Evolutionary conservation across 2,113 vertebrate genomes (phyloP).

Genomic region (Anoura caudifer): DNA sequence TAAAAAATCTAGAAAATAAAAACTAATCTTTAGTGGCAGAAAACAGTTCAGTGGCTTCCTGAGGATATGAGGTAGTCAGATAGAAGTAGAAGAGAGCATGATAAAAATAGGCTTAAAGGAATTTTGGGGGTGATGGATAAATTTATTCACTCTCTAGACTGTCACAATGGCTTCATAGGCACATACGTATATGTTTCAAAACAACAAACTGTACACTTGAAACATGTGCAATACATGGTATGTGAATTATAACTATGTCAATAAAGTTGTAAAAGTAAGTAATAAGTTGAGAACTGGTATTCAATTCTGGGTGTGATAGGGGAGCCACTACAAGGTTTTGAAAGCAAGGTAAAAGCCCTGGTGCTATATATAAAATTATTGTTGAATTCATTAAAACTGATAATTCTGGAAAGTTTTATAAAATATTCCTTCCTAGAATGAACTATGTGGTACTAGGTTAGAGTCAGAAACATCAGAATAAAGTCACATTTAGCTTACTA

Average conservation of each 20-base stretch:
- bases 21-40: neutral
- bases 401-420: neutral
- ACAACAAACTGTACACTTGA: neutral
- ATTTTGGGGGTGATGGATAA: neutral
- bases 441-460: neutral
- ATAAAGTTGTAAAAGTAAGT: neutral
- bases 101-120: neutral
- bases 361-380: neutral
- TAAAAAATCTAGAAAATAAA: neutral
- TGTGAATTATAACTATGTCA: neutral
- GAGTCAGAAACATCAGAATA: neutral
- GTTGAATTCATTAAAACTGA: neutral
- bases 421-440: neutral
- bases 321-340: neutral
- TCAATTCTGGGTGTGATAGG: neutral
- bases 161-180: neutral
- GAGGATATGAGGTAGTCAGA: too few species aligned
- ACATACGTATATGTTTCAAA: neutral
- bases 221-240: neutral
- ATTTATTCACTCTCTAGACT: neutral
- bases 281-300: neutral
- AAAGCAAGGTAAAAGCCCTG: neutral
- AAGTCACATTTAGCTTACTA: neutral
- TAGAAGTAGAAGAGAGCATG: neutral
- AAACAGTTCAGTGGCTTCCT: neutral